These are phyloP conservation scores for Dione juno DNA, from an alignment of 2,888 invertebrate species.

Conservation along the genomic window DNA sequence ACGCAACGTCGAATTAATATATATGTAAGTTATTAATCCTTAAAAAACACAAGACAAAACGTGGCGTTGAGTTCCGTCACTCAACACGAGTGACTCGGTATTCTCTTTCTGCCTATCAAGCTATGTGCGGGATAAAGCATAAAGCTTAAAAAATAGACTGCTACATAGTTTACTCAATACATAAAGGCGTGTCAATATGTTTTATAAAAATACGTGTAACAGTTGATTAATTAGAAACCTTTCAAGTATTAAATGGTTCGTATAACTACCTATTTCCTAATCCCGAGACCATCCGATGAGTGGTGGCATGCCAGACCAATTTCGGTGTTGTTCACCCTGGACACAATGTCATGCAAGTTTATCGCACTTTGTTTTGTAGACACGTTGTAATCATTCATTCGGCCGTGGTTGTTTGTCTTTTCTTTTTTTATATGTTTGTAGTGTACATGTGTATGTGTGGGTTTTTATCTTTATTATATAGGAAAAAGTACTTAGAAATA, in stretches of 20 bases:
- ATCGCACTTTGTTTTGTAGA: conserved; percentile 19
- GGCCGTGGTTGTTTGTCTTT: neutral
- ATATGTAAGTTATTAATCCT: too few species aligned
- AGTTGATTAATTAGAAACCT: conserved; percentile 6
- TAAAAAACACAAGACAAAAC: too few species aligned
- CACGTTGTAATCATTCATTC: neutral
- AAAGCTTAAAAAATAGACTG: neutral
- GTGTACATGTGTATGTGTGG: neutral
- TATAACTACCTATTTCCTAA: conserved; percentile 17
- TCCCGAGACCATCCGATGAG: neutral
- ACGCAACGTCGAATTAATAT: too few species aligned
- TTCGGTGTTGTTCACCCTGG: conserved; percentile 26
- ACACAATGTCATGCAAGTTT: conserved; percentile 15
- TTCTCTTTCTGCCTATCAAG: neutral
- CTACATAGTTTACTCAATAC: neutral
- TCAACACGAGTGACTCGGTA: neutral
- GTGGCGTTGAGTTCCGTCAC: too few species aligned
- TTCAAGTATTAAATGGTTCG: neutral
- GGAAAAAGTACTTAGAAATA: too few species aligned
- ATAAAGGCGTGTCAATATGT: neutral
- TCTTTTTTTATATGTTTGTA: neutral
- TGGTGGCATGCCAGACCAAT: conserved; percentile 8
- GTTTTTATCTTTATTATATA: neutral
- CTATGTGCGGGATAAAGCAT: neutral
- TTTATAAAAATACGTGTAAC: neutral